Evolutionary conservation across 2,797 vertebrate genomes (phyloP).

Genomic region (Cyclopterus lumpus): DNA sequence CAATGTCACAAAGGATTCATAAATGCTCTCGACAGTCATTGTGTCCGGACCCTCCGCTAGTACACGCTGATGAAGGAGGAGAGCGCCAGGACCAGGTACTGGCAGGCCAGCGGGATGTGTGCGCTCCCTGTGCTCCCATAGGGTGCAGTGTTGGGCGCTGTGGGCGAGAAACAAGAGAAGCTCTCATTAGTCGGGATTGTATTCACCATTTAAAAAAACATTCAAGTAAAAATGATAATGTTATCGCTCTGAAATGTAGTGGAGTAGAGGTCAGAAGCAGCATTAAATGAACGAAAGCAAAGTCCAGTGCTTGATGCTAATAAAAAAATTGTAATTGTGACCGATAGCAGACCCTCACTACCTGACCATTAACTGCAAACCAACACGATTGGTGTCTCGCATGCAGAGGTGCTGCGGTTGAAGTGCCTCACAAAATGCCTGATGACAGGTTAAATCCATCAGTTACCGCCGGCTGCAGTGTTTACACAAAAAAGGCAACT

Average conservation of each 20-base stretch:
- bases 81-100: slow-evolving; percentile 94
- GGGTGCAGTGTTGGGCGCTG: slow-evolving; percentile 97
- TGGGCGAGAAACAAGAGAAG: slow-evolving; percentile 83
- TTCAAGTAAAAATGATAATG: neutral
- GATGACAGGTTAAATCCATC: neutral
- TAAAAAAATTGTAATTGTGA: neutral
- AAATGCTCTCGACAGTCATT: slow-evolving; percentile 95
- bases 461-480: neutral
- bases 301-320: neutral
- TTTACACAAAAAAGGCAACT: neutral
- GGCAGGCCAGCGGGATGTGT: slow-evolving; percentile 92
- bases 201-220: slow-evolving; percentile 44
- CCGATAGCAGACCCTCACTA: neutral
- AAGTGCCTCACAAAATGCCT: neutral
- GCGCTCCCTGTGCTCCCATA: slow-evolving; percentile 94
- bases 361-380: neutral
- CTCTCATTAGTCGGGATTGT: slow-evolving; percentile 77
- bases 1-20: slow-evolving; percentile 91
- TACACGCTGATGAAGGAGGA: slow-evolving; percentile 95
- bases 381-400: neutral
- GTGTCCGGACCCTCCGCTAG: slow-evolving; percentile 91
- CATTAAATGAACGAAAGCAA: neutral
- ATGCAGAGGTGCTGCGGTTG: neutral
- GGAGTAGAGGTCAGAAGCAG: neutral
- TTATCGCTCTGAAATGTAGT: neutral